These are phyloP conservation scores for Pantelozetes paolii DNA, from an alignment of 2,888 invertebrate species.

Conservation along the genomic window DNA sequence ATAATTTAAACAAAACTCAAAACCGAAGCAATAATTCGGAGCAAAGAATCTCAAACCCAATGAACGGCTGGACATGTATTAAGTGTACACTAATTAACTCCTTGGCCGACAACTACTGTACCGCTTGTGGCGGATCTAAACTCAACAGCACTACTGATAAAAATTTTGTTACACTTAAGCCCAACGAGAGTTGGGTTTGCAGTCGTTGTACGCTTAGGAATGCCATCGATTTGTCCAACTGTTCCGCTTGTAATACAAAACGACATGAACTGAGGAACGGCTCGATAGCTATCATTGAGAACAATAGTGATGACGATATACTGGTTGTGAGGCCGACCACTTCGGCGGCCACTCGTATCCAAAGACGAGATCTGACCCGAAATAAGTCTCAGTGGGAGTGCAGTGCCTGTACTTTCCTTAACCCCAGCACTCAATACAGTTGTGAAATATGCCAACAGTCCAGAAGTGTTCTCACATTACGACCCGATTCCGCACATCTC, in stretches of 20 bases:
- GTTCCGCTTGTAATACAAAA: slow-evolving; percentile 49
- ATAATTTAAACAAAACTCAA: neutral
- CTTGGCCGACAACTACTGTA: slow-evolving; percentile 66
- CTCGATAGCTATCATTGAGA: neutral
- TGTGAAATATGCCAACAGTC: slow-evolving; percentile 53
- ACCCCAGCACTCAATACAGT: slow-evolving; percentile 49
- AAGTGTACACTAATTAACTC: slow-evolving; percentile 83
- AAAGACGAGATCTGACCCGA: slow-evolving; percentile 40
- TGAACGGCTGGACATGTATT: slow-evolving; percentile 68
- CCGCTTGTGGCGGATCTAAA: slow-evolving; percentile 80
- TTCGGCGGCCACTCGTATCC: neutral
- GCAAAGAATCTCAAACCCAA: neutral
- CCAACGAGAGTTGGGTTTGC: slow-evolving; percentile 63
- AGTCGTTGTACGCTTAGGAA: slow-evolving; percentile 66
- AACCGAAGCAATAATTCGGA: slow-evolving; percentile 4
- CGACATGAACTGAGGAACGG: slow-evolving; percentile 7
- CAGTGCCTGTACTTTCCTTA: slow-evolving; percentile 51
- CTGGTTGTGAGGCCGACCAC: neutral
- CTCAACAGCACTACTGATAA: slow-evolving; percentile 64
- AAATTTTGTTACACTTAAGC: slow-evolving; percentile 66
- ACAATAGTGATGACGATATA: neutral
- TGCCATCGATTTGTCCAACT: slow-evolving; percentile 47
- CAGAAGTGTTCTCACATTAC: slow-evolving; percentile 47
- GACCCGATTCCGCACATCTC: slow-evolving; percentile 44
- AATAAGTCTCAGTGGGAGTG: slow-evolving; percentile 51